These are phyloP conservation scores for Heliconius ethilla DNA, from an alignment of 2,888 invertebrate species.

Conservation along the genomic window DNA sequence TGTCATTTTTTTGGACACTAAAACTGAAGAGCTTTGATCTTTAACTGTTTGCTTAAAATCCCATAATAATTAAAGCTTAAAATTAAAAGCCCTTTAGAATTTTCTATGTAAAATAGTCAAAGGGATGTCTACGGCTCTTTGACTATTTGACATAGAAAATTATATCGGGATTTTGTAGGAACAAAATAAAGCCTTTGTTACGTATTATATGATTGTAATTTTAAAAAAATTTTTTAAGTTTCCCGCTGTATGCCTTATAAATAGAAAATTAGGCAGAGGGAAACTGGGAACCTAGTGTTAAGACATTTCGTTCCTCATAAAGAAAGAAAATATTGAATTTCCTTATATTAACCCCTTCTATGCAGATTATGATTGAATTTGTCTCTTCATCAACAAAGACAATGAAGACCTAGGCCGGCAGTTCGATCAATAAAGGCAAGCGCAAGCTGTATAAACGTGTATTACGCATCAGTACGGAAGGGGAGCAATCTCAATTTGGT, in stretches of 20 bases:
- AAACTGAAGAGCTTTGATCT: not conserved
- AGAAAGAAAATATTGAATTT: too few species aligned
- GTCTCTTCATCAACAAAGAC: not conserved
- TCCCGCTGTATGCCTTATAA: not conserved
- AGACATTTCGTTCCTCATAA: not conserved
- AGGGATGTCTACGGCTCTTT: not conserved
- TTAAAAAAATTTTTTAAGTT: not conserved
- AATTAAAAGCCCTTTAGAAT: not conserved
- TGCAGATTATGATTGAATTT: not conserved
- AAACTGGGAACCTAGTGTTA: not conserved
- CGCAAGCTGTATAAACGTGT: constrained; percentile 31
- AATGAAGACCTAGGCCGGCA: not conserved
- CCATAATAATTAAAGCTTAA: constrained; percentile 1
- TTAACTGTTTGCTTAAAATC: constrained; percentile 1
- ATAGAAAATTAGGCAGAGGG: not conserved
- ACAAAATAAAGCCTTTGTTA: not conserved
- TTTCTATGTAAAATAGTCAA: not conserved
- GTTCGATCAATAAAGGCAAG: constrained; percentile 32
- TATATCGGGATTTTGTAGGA: not conserved
- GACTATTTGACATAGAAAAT: constrained; percentile 9
- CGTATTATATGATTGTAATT: not conserved
- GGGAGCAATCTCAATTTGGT: constrained; percentile 61
- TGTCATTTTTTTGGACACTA: not conserved
- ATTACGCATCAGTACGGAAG: constrained; percentile 41
- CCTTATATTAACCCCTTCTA: not conserved